A percentile compares a stretch with the other conserved stretches of the same genome.
phyloP scores from a whole-genome alignment of 2,113 vertebrate genomes.

The Zootoca vivipara region DNA sequence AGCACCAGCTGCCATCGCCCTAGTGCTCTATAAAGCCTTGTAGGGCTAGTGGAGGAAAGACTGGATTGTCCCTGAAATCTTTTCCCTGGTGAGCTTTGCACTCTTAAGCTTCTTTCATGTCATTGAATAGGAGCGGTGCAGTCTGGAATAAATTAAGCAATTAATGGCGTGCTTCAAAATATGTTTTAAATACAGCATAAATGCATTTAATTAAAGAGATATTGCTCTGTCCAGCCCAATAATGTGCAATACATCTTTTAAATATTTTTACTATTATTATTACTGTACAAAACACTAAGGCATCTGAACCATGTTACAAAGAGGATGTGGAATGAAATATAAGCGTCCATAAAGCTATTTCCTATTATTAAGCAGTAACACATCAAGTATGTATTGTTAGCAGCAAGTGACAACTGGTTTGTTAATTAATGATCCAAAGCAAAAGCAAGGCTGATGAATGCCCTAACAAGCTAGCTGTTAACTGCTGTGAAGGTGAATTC shows the following conservation, averaged over 20 bases:
- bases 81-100: background rate
- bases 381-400: constrained; percentile 66
- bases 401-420: constrained; percentile 41
- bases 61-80: background rate
- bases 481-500: constrained; percentile 60
- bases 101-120: background rate
- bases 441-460: constrained; percentile 60
- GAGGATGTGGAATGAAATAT: constrained; percentile 34
- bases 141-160: constrained; percentile 56
- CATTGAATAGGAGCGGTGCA: background rate
- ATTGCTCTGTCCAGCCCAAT: constrained; percentile 34
- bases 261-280: background rate
- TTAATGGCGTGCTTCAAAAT: constrained; percentile 43
- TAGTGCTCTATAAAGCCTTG: too few relatives aligned
- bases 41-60: too few relatives aligned
- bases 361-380: constrained; percentile 64
- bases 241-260: constrained; percentile 22
- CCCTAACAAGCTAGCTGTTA: constrained; percentile 59
- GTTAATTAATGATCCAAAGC: constrained; percentile 52
- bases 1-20: too few relatives aligned
- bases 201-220: constrained; percentile 45
- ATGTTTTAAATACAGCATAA: constrained; percentile 48
- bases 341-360: constrained; percentile 45
- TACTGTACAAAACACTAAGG: constrained; percentile 42
- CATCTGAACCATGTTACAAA: constrained; percentile 45